Evolutionary conservation across 1,140 invertebrate genomes (phyloP).

Genomic region (Cataglyphis hispanica): DNA sequence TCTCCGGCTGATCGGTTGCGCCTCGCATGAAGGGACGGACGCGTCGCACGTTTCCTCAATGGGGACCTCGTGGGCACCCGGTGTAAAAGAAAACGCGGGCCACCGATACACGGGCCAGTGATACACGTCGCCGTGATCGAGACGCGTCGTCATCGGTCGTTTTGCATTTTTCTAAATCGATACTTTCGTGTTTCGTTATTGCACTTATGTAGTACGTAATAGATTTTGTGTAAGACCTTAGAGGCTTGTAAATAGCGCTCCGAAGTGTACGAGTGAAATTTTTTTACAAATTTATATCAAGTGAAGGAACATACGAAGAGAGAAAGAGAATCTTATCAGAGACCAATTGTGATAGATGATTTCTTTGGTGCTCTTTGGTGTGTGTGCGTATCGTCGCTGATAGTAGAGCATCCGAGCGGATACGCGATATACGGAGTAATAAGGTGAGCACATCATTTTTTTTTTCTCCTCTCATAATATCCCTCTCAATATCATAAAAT

Average conservation of each 20-base stretch:
- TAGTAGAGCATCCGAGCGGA: slow-evolving; percentile 39
- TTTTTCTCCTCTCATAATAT: not conserved
- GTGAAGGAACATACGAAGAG: slow-evolving; percentile 43
- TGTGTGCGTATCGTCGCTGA: slow-evolving; percentile 67
- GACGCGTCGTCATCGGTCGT: slow-evolving; percentile 13
- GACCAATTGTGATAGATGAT: slow-evolving; percentile 69
- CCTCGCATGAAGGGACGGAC: slow-evolving; percentile 27
- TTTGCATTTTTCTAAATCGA: slow-evolving; percentile 53
- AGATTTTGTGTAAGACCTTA: slow-evolving; percentile 31
- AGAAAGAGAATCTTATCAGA: slow-evolving; percentile 18
- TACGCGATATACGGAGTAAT: slow-evolving; percentile 41
- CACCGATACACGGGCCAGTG: slow-evolving; percentile 25
- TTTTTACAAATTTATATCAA: slow-evolving; percentile 2
- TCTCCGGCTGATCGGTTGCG: slow-evolving; percentile 24
- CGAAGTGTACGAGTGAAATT: slow-evolving; percentile 41
- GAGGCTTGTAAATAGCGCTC: slow-evolving; percentile 30
- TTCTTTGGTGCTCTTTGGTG: slow-evolving; percentile 71
- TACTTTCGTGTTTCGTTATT: not conserved
- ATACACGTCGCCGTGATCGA: slow-evolving; percentile 33
- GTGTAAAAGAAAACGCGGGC: slow-evolving; percentile 51
- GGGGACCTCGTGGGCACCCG: slow-evolving; percentile 54
- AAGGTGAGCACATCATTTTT: slow-evolving; percentile 62
- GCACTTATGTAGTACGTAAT: slow-evolving; percentile 5
- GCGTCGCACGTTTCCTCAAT: slow-evolving; percentile 58
- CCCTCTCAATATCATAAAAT: not conserved